Conservation (phyloP, 2,797 vertebrate species). For the Eulemur mongoz region DNA sequence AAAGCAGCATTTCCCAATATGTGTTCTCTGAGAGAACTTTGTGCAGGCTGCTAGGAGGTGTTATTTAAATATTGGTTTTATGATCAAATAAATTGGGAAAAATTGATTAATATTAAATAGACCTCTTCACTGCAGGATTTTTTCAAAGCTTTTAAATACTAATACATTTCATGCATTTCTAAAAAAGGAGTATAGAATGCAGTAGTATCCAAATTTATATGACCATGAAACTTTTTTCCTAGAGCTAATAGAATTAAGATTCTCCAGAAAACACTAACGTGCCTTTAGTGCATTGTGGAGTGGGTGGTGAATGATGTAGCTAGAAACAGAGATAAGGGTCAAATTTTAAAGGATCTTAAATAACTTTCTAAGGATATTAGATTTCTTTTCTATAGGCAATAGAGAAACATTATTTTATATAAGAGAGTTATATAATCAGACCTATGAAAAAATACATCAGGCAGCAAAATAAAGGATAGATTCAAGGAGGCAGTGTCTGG, state of each 20-base stretch:
- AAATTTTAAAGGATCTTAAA: constrained; percentile 45
- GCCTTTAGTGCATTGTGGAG: not conserved
- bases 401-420: not conserved
- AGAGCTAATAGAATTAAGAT: not conserved
- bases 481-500: not conserved
- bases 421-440: not conserved
- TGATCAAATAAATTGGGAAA: not conserved
- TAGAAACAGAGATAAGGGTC: not conserved
- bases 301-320: not conserved
- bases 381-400: not conserved
- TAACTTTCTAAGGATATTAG: not conserved
- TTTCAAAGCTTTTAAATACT: not conserved
- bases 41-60: not conserved
- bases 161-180: not conserved
- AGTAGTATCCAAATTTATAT: not conserved
- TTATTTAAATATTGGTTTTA: not conserved
- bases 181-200: not conserved
- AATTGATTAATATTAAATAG: not conserved
- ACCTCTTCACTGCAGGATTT: not conserved
- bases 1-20: not conserved
- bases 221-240: not conserved
- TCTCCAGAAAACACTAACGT: not conserved
- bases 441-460: not conserved
- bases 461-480: not conserved
- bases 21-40: not conserved